Evolutionary conservation across 2,797 vertebrate species (phyloP), one percentile per base, ranked within the genome.

Genomic region (Danionella dracula): DNA sequence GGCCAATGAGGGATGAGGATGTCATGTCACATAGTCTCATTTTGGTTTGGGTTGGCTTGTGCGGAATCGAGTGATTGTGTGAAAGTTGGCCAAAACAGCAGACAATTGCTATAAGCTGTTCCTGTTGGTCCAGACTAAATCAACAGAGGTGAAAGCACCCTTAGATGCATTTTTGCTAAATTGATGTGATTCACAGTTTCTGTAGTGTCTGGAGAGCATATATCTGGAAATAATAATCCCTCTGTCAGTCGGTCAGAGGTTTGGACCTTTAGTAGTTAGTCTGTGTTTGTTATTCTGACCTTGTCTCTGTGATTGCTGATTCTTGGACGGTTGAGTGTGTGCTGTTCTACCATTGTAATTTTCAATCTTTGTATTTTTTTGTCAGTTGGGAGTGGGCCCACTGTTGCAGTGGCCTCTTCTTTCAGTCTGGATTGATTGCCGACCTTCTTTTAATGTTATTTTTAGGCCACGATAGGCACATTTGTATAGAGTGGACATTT

Each of bases 391-490:
- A 29, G 41, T 29, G 23, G 11, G 64, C 45, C 40, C 55, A 50
- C 58, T 48, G 40, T 71, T 48, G 61, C 65, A 35, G 64, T 60
- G 42, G 65, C 55, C 32, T 65, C 51, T 66, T 73, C 62, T 35
- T 41, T 41, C 63, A 21, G 9, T 44, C 31, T 12, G 13, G 35
- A 38, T 57, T 42, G 55, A 59, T 46, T 41, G 55, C 60, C 63
- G 46, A 19, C 42, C 40, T 48, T 13, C 29, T 20, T 75, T 63
- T 67, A 23, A 48, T 35, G 64, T 59, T 60, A 44, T 64, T 63
- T 66, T 56, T 60, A 55, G 48, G 51, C 19, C 51, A 49, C 45
- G 58, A 48, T 59, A 50, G 17, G 23, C 16, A 42, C 57, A 40
- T 69, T 60, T 67, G 54, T 32, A 64, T 41, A 58, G 38, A 57